Base-by-base conservation (phyloP, 92 coral and sea anemone species). In the Porites lobata region DNA sequence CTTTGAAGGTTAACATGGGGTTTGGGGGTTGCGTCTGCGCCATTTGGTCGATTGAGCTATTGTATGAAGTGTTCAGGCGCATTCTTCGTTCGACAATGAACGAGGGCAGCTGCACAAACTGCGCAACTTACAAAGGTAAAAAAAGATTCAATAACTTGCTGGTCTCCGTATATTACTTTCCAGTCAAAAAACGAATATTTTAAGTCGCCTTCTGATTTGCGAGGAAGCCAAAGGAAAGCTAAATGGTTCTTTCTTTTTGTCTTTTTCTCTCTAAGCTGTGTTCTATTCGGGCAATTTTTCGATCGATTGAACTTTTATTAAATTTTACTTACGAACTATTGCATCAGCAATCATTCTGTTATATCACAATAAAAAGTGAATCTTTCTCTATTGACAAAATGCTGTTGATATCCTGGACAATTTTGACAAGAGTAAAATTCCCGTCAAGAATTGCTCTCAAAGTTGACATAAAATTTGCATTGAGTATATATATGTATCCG, bases 41-140 rank as follows among this genome's bases (percentile, higher is more conserved):
- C 66, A 81, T 81, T 81, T 81, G 77, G 75, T 69, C 51, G 85
- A 81, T 81, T 68, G 85, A 26, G 9, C 85, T 7, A 81, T 68
- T 68, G 66, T 52, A 32, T 4, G 1, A n/a, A 21, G 83, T 81
- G 76, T 67, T 26, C 76, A 54, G 69, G 76, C 24, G 32, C 32
- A 81, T 81, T 81, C 85, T 81, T 69, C 57, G 53, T 47, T 50
- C 65, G 8, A 81, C 64, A 81, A 81, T 81, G 26, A 14, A 53
- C 24, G 14, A 53, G 10, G 18, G 18, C 85, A 81, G 66, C 85
- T 68, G 85, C 32, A 11, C 10, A 81, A 81, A 81, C 77, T 76
- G 29, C 77, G 76, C 77, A 65, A 47, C 21, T 29, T 80, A 12
- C 75, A 69, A 67, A 68, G 54, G 66, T 53, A 4, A 50, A 56